Percentiles rank a stretch among this genome's conserved stretches.
Evolutionary conservation across 2,113 vertebrate genomes (phyloP).

Genomic region (Crotalus horridus): DNA sequence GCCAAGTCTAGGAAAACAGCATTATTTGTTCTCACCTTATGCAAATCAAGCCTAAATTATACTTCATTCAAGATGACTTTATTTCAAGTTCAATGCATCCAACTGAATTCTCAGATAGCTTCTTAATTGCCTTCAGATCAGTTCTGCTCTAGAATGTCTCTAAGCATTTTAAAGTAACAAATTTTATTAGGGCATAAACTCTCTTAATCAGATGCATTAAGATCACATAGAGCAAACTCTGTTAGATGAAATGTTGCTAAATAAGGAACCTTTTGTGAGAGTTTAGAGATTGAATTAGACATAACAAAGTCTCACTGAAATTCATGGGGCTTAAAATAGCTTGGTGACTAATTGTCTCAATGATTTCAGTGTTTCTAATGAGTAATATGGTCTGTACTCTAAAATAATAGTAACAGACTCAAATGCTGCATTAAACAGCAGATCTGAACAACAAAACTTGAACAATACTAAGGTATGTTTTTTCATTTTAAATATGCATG

Average conservation of each 20-base stretch:
- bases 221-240: not conserved
- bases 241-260: not conserved
- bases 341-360: not conserved
- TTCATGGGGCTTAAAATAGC: not conserved
- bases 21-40: not conserved
- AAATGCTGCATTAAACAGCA: not conserved
- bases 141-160: not conserved
- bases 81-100: not conserved
- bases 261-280: not conserved
- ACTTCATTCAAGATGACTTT: not conserved
- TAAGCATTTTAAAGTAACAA: not conserved
- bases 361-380: not conserved
- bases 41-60: not conserved
- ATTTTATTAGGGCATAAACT: not conserved
- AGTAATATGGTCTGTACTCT: not conserved
- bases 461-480: not conserved
- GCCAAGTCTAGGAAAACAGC: not conserved
- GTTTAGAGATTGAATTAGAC: not conserved
- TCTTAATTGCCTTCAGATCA: not conserved
- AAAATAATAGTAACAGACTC: not conserved
- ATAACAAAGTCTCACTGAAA: not conserved
- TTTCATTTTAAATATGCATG: not conserved
- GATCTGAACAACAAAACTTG: not conserved
- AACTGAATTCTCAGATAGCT: not conserved
- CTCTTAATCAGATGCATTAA: not conserved